phyloP scores from a whole-genome alignment of 2,113 vertebrate genomes.

The Engystomops pustulosus region DNA sequence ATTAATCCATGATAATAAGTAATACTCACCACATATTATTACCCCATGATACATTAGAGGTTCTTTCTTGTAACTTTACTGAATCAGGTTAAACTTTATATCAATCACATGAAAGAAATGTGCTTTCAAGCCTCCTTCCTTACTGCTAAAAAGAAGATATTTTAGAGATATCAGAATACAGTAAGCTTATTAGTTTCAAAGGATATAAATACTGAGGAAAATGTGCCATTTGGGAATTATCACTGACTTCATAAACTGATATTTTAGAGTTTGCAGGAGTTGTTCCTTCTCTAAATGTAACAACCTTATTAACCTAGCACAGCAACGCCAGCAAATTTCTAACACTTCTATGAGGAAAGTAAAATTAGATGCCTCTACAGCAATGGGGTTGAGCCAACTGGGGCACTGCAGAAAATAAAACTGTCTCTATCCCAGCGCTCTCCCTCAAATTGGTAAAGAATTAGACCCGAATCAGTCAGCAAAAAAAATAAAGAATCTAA shows the following conservation, averaged over 20 bases:
- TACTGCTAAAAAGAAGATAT: background rate
- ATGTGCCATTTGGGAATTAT: slow-evolving; percentile 1
- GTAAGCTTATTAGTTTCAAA: slow-evolving; percentile 26
- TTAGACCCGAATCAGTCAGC: slow-evolving; percentile 51
- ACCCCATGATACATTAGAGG: no score
- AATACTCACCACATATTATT: no score
- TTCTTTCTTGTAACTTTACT: no score
- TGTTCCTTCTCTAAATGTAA: slow-evolving; percentile 26
- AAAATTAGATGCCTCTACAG: slow-evolving; percentile 39
- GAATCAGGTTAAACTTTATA: background rate
- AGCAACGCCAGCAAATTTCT: slow-evolving; percentile 6
- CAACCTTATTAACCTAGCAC: slow-evolving; percentile 29
- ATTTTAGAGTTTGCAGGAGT: slow-evolving; percentile 18
- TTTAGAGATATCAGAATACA: background rate
- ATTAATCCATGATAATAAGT: background rate
- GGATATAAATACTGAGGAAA: slow-evolving; percentile 8
- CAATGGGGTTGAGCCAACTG: slow-evolving; percentile 31
- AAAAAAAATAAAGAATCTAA: slow-evolving; percentile 41
- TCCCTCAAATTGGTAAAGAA: slow-evolving; percentile 33
- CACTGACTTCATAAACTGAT: background rate
- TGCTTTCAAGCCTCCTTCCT: background rate
- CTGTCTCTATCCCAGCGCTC: slow-evolving; percentile 25
- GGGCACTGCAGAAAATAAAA: slow-evolving; percentile 40
- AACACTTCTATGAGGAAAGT: slow-evolving; percentile 1
- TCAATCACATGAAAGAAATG: slow-evolving; percentile 5